Base-by-base conservation (phyloP, 2,888 invertebrate species). In the Spicauda simplicius region DNA sequence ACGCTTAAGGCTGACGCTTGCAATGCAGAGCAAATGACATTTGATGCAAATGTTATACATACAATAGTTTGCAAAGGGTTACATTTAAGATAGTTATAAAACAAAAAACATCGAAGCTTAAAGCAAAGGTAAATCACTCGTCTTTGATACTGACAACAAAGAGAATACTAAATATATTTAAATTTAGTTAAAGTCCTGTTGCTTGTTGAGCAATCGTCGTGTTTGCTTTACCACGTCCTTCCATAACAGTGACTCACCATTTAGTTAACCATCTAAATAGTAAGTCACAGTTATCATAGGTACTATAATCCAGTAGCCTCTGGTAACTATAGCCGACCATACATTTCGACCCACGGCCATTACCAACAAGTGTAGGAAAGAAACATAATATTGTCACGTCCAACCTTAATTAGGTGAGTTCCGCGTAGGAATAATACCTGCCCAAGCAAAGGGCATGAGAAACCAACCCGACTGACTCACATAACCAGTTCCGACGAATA, bases 401-500 rank as follows among this genome's bases (percentile, higher is more conserved):
- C 59, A 16, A 48, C 41, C 33, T 58, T 68, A 64, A 68, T 68
- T 64, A 54, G 20, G 45, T 6, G 62, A 50, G 59, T 37, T 41
- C 58, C 64, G 53, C 71, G 64, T 45, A 66, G 69, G 64, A 70
- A 69, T 62, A 45, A 62, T 62, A 62, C 41, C 45, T 56, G 62
- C 57, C 57, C 62, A 33, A 62, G 68, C 65, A 72, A 74, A 84
- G 88, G 85, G 82, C 90, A 90, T 90, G 90, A 80, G 91, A 91
- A 88, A 25, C 25, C 70, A 65, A 71, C 69, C 62, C 74, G 69
- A 71, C 80, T 85, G 88, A 87, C 80, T 88, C 86, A 87, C 74
- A 75, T 72, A 84, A 85, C 88, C 83, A 78, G 89, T 86, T 85
- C 70, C 68, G 74, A 70, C 79, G 83, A 85, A 91, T 91, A 91